phyloP scores from a whole-genome alignment of 64 coral and sea anemone species.

The Catalaphyllia jardinei region DNA sequence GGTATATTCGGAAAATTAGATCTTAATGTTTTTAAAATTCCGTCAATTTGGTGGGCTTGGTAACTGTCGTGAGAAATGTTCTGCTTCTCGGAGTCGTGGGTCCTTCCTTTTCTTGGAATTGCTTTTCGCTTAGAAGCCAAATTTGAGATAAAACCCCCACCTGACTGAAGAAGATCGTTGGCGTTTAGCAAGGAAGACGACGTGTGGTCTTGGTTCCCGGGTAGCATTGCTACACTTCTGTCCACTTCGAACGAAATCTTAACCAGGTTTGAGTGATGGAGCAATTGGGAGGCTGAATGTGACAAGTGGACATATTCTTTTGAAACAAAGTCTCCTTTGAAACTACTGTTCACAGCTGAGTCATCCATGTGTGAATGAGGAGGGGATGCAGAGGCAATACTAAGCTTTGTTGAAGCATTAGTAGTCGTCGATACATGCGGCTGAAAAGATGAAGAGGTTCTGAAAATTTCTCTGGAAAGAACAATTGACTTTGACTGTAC shows the following conservation, averaged over 20 bases:
- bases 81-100: not conserved
- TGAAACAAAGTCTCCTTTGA: not conserved
- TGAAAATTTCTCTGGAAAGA: too few species aligned
- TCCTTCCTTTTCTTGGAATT: not conserved
- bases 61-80: conserved; percentile 5
- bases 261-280: not conserved
- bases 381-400: not conserved
- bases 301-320: not conserved
- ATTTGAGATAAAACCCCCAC: conserved; percentile 25
- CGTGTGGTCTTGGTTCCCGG: conserved; percentile 57
- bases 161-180: conserved; percentile 40
- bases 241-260: not conserved
- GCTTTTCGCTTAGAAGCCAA: not conserved
- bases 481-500: not conserved
- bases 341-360: not conserved
- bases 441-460: not conserved
- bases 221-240: not conserved
- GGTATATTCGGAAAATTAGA: conserved; percentile 51
- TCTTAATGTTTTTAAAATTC: conserved; percentile 42
- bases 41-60: not conserved
- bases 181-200: conserved; percentile 42
- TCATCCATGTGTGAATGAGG: not conserved
- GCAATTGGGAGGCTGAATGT: not conserved
- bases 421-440: not conserved
- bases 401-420: not conserved